Percentiles rank a stretch among this genome's conserved stretches.
These are phyloP conservation scores for Zelostemma sp. DNA, from an alignment of 1,140 invertebrate species.

Conservation along the genomic window DNA sequence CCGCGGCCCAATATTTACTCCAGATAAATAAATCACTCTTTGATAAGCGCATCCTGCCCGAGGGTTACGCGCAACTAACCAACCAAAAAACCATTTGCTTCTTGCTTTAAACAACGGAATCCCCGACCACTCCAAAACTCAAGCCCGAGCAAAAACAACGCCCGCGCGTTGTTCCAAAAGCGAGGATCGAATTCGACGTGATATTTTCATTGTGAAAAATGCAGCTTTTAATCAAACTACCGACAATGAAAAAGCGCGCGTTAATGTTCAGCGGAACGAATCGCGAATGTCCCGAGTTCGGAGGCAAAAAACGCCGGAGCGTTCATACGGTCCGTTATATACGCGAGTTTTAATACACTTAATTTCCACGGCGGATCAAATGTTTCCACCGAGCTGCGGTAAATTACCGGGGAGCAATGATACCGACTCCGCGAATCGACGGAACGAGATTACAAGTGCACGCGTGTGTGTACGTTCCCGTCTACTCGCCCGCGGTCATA, in stretches of 20 bases:
- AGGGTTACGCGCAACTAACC: neutral
- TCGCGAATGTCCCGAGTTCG: neutral
- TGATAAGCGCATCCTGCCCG: constrained; percentile 26
- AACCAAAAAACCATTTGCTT: too few species aligned
- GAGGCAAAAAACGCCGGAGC: neutral
- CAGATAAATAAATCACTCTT: constrained; percentile 57
- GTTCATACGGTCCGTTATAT: constrained; percentile 1
- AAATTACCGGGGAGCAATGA: constrained; percentile 21
- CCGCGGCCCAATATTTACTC: constrained; percentile 56
- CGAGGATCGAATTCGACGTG: too few species aligned
- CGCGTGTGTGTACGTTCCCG: neutral
- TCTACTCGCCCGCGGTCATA: constrained; percentile 23
- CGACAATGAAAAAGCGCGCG: neutral
- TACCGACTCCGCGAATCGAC: constrained; percentile 23
- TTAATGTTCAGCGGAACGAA: neutral
- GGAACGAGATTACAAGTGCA: constrained; percentile 31
- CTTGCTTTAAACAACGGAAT: too few species aligned
- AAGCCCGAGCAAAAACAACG: too few species aligned
- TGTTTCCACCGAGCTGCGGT: constrained; percentile 12
- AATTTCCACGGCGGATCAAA: constrained; percentile 13
- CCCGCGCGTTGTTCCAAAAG: too few species aligned
- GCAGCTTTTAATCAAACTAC: neutral
- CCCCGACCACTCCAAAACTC: too few species aligned
- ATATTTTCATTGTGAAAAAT: too few species aligned
- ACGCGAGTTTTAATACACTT: constrained; percentile 12